Percentiles rank a stretch among this genome's conserved stretches.
These are phyloP conservation scores for Riparia riparia DNA, from an alignment of 2,113 vertebrate genomes.

Conservation along the genomic window DNA sequence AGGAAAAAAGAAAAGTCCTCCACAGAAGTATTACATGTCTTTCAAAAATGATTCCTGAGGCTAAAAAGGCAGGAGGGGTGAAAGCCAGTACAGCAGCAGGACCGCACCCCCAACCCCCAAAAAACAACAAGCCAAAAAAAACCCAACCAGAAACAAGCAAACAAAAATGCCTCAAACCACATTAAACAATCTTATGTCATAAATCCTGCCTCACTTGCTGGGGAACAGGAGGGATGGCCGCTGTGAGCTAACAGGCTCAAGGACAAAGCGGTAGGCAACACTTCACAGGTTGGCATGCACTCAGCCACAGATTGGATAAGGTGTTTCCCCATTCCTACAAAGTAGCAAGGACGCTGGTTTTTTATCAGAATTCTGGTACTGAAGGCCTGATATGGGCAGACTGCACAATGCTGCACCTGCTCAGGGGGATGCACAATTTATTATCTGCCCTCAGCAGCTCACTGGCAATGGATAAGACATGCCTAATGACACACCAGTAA, in stretches of 20 bases:
- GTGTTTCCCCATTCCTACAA: neutral
- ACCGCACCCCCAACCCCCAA: too few relatives aligned
- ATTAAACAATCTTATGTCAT: neutral
- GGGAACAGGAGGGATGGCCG: neutral
- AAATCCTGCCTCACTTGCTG: neutral
- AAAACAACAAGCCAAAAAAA: neutral
- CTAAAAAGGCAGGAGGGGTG: neutral
- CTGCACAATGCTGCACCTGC: neutral
- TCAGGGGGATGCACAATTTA: neutral
- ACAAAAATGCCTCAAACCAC: neutral
- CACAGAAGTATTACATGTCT: neutral
- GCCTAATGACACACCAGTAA: neutral
- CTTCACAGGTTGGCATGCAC: neutral
- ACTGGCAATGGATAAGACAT: neutral
- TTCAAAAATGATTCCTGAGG: slow-evolving; percentile 4
- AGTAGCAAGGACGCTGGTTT: neutral
- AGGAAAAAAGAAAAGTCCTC: neutral
- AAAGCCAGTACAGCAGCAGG: neutral
- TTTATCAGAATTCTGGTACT: neutral
- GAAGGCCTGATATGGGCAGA: neutral
- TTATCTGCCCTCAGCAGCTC: neutral
- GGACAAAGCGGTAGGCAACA: neutral
- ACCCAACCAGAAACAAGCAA: neutral
- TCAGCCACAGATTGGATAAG: neutral
- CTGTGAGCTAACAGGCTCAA: neutral